Conservation (phyloP, 2,113 vertebrate genomes). For the Riparia riparia region DNA sequence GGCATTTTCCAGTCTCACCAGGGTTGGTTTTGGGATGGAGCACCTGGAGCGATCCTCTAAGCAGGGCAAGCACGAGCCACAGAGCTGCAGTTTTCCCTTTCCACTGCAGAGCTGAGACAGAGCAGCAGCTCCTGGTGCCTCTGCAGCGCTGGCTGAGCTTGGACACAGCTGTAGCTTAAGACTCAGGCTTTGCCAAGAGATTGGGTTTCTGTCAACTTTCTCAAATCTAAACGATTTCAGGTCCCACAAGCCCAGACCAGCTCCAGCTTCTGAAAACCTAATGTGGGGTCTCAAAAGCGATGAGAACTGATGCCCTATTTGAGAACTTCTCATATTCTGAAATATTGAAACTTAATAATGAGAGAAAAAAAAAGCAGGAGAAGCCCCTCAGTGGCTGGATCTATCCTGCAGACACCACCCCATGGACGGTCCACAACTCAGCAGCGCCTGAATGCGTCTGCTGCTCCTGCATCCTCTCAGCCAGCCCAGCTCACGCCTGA, state of each 20-base stretch:
- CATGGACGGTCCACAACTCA: rapidly evolving
- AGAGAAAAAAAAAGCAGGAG: not conserved
- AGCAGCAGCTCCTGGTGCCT: not conserved
- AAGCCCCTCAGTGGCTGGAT: not conserved
- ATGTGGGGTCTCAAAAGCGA: not conserved
- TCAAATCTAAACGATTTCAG: not conserved
- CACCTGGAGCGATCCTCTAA: not conserved
- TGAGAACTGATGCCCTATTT: not conserved
- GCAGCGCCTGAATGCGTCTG: rapidly evolving
- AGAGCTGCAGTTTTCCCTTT: not conserved
- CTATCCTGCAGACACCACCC: not conserved
- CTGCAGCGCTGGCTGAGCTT: not conserved
- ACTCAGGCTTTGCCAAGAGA: not conserved
- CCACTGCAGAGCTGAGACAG: not conserved
- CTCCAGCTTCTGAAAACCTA: not conserved
- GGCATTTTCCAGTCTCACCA: not conserved
- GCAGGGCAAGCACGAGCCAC: not conserved
- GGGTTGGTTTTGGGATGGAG: not conserved
- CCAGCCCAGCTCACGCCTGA: not conserved
- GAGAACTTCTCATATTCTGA: not conserved
- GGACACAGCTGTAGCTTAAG: not conserved
- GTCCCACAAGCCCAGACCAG: not conserved
- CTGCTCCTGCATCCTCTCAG: not conserved
- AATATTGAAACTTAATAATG: not conserved
- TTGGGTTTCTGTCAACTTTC: not conserved